phyloP scores from a whole-genome alignment of 2,113 vertebrate genomes.

The Heterotilapia buettikoferi region DNA sequence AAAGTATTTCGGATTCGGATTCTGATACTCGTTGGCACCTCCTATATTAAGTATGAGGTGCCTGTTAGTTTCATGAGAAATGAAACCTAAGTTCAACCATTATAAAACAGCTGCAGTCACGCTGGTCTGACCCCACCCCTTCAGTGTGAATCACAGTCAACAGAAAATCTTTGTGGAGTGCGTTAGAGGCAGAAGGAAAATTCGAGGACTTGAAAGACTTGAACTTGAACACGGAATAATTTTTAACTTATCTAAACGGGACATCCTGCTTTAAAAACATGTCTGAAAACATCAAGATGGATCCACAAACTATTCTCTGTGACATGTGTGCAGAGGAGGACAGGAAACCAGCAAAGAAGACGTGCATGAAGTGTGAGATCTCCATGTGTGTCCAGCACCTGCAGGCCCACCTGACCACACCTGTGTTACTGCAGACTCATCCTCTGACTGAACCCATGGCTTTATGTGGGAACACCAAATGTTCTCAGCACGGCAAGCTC shows the following conservation, averaged over 20 bases:
- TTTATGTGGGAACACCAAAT: too few species aligned
- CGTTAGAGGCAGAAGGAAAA: neutral
- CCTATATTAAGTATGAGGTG: too few species aligned
- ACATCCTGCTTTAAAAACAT: neutral
- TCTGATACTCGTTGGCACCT: neutral
- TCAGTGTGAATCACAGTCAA: neutral
- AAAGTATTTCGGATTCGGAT: too few species aligned
- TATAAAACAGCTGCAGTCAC: neutral
- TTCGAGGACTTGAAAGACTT: neutral
- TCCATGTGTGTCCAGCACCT: too few species aligned
- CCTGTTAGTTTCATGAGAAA: neutral
- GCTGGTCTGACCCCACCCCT: neutral
- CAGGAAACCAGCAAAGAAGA: too few species aligned
- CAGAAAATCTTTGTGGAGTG: fast-evolving
- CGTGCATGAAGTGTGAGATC: too few species aligned
- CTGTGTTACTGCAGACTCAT: too few species aligned
- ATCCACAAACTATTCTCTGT: neutral
- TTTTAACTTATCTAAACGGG: neutral
- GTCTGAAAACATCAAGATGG: neutral
- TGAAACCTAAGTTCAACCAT: neutral
- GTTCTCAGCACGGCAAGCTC: too few species aligned
- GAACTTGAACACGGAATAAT: neutral
- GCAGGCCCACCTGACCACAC: too few species aligned
- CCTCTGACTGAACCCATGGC: too few species aligned
- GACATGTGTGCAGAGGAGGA: too few species aligned